Evolutionary conservation across 1,140 invertebrate species (phyloP), one percentile per base, ranked within the genome.

Genomic region (Camponotus floridanus): DNA sequence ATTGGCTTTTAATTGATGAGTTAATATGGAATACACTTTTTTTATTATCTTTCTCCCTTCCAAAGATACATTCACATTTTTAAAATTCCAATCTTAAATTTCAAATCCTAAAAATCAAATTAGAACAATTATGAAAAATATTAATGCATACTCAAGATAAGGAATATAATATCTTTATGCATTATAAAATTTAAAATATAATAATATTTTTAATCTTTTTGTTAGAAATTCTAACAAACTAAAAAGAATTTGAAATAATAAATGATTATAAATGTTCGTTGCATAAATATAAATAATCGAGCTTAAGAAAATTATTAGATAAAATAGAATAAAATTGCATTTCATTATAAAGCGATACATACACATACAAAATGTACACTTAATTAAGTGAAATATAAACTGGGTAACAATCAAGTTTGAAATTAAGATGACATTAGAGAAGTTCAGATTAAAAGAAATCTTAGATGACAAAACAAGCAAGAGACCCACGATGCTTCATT

Each of bases 381-480:
- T 31, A 61, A 61, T 74, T 76, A 59, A 59, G 13, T 42, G 8
- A 42, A 42, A 42, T 42, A 31, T 26, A 61, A 76, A 67, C 4
- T 13, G 21, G 31, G 36, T 39, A 70, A 36, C 3, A 39, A 21
- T 18, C 15, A 39, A 15, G 9, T 42, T 70, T 57, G 36, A 13
- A 70, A 71, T 42, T 71, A 31, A 57, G 5, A 2, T 57, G 64
- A 70, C n/a, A n/a, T 36, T 55, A 18, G 71, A 42, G 18, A 70
- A 59, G 7, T 7, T 42, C 26, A 13, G 11, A 13, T n/a, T 39
- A 65, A 15, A 59, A 71, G 7, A 11, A 13, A 21, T 57, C 15
- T 45, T 81, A 71, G 51, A 51, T 73, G 79, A 83, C 68, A 73
- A 73, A 73, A 73, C n/a, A 83, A 83, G 48, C 55, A 83, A 73